Conservation (phyloP, 1,140 invertebrate species). For the Archegozetes longisetosus region DNA sequence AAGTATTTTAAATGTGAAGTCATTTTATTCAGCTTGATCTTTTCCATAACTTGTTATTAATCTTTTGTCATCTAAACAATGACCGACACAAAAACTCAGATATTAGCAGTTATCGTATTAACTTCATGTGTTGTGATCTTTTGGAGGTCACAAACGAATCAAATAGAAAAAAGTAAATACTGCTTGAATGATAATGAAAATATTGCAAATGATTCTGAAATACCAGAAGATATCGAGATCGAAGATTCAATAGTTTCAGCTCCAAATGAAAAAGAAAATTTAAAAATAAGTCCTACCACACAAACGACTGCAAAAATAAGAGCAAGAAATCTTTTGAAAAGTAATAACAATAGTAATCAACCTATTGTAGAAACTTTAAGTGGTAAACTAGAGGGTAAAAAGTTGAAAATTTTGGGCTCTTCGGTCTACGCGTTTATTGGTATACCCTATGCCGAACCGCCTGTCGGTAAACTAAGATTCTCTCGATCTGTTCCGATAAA, state of each 20-base stretch:
- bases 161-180: neutral
- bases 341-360: neutral
- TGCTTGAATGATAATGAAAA: neutral
- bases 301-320: neutral
- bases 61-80: neutral
- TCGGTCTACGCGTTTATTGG: conserved; percentile 26
- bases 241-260: neutral
- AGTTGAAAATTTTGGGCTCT: neutral
- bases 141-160: neutral
- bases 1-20: neutral
- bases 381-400: neutral
- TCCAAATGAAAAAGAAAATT: neutral
- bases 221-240: neutral
- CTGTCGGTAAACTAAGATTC: conserved; percentile 66
- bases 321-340: too few relatives aligned
- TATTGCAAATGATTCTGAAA: neutral
- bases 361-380: neutral
- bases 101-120: neutral
- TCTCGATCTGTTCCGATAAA: conserved; percentile 63
- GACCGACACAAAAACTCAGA: neutral
- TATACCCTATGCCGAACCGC: conserved; percentile 66
- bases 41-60: neutral
- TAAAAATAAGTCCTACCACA: neutral
- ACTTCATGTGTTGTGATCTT: neutral
- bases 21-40: neutral